Base-by-base conservation (phyloP, 2,797 vertebrate species). In the Danio tinwini region DNA sequence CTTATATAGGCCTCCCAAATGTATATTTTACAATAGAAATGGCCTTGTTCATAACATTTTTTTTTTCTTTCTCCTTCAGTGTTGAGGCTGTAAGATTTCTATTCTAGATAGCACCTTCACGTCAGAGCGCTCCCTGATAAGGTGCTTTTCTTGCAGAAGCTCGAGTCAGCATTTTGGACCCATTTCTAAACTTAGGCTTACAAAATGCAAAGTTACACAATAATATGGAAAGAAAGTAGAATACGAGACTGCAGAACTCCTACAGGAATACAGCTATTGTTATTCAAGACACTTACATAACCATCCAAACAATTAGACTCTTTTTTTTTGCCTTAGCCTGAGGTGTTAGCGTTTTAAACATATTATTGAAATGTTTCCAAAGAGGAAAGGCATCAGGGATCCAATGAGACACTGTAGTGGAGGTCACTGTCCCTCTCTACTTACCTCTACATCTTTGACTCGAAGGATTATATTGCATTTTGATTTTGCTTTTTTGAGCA, bases 51-150 rank as follows among this genome's bases (percentile, higher is more conserved):
- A 82, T 86, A 83, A 86, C 89, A 88, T 85, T 75, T 76, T 76
- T 59, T 77, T 76, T 76, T 90, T 78, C 55, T 78, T 90, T 80
- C 55, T 78, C 85, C 88, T 90, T 89, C 87, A 89, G 91, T 91
- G 88, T 93, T 89, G 87, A 89, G 90, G 91, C 88, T 90, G 91
- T 91, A 90, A 92, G 93, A 95, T 94, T 91, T 88, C 88, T 89
- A 87, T 92, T 92, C 92, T 83, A 93, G 93, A 94, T 94, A 93
- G 75, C 50, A 80, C 62, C 21, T 67, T 85, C 83, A 88, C 90
- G 81, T 92, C 91, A 92, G 88, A 88, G 86, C 65, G 39, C 81
- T 89, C 73, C 87, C 82, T 92, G 92, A 94, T 93, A 93, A 94
- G 92, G 91, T 91, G 89, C 84, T 89, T 53, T 91, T 90, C 90